These are phyloP conservation scores for Xylocampa areola DNA, from an alignment of 2,888 invertebrate species.

Conservation along the genomic window DNA sequence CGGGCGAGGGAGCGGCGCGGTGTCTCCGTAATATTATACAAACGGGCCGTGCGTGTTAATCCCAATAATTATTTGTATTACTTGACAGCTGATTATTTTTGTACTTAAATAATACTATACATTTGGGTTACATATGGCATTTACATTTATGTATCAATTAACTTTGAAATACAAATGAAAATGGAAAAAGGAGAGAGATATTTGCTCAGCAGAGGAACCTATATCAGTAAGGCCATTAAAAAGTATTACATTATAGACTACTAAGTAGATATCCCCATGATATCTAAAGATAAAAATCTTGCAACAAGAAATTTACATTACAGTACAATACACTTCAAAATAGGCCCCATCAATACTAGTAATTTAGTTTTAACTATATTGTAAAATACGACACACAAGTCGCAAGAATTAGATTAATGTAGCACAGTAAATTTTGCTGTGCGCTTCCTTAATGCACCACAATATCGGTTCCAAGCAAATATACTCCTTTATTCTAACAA, in stretches of 20 bases:
- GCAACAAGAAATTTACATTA: no score
- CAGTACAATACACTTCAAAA: no score
- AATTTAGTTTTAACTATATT: conserved; percentile 20
- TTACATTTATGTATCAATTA: no score
- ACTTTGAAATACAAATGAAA: no score
- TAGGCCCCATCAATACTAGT: no score
- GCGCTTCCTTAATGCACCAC: conserved; percentile 41
- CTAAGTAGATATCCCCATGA: no score
- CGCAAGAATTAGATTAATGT: conserved; percentile 49
- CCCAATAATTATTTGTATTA: conserved; percentile 48
- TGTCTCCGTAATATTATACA: conserved; percentile 45
- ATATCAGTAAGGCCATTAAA: no score
- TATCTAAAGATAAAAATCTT: no score
- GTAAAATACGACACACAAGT: conserved; percentile 37
- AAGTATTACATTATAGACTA: no score
- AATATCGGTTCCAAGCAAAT: conserved; percentile 38
- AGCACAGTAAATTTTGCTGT: conserved; percentile 36
- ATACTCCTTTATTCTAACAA: conserved; percentile 26
- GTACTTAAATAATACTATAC: not conserved
- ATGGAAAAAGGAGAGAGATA: no score
- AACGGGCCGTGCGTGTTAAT: conserved; percentile 47
- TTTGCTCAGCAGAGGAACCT: no score
- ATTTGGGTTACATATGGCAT: no score
- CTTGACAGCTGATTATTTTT: conserved; percentile 34
- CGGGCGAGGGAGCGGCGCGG: conserved; percentile 20